Conservation (phyloP, 2,113 vertebrate species). For the Stegostoma tigrinum region DNA sequence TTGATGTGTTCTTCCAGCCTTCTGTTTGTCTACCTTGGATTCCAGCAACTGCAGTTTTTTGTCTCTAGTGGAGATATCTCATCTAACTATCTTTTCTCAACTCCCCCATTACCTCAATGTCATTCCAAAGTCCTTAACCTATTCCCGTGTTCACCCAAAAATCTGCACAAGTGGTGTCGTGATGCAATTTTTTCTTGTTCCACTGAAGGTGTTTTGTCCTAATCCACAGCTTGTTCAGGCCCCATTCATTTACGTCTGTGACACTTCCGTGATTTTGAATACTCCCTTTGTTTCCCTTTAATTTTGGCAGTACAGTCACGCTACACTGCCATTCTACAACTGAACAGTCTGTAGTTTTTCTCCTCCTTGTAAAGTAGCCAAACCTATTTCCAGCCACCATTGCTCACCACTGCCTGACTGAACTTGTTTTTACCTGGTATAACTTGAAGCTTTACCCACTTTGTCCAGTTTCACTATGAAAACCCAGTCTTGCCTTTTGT, state of each 20-base stretch:
- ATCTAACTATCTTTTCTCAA: background rate
- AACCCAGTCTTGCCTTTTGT: background rate
- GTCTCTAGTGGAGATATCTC: too few species aligned
- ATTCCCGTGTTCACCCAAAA: background rate
- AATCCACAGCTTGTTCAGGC: background rate
- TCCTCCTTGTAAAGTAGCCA: background rate
- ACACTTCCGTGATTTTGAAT: background rate
- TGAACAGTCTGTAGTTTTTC: background rate
- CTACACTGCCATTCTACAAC: background rate
- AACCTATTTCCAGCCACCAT: background rate
- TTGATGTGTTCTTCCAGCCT: too few species aligned
- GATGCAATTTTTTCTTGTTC: background rate
- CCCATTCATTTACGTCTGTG: background rate
- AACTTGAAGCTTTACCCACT: background rate
- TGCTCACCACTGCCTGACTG: background rate
- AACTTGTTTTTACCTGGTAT: background rate
- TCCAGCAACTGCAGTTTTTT: too few species aligned
- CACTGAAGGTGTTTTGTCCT: background rate
- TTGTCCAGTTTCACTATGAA: background rate
- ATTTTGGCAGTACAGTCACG: background rate
- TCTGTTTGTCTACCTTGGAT: too few species aligned
- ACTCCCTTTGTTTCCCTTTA: background rate
- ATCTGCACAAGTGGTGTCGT: background rate
- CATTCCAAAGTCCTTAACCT: background rate
- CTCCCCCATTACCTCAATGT: background rate